These are phyloP conservation scores for Ceryle rudis DNA, from an alignment of 2,797 vertebrate species.

Conservation along the genomic window DNA sequence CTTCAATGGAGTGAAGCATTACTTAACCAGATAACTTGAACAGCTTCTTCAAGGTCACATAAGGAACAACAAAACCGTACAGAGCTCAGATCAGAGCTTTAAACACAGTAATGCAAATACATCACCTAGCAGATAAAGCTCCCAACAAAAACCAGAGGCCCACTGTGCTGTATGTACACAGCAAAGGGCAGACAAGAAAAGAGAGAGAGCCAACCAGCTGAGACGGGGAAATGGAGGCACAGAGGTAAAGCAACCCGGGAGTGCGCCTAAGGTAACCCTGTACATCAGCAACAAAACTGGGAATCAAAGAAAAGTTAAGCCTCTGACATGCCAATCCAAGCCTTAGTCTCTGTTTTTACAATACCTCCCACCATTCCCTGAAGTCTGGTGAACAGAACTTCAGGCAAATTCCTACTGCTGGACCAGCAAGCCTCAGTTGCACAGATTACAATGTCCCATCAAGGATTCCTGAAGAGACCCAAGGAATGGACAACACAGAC, in stretches of 20 bases:
- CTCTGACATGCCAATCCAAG: background rate
- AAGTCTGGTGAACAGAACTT: background rate
- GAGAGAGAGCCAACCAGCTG: background rate
- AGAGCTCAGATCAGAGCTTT: background rate
- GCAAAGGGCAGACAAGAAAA: background rate
- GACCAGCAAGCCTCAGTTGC: background rate
- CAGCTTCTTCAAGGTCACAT: background rate
- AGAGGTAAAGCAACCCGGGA: background rate
- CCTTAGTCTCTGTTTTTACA: background rate
- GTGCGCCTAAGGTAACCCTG: background rate
- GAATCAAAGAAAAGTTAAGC: background rate
- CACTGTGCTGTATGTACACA: background rate
- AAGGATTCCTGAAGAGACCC: background rate
- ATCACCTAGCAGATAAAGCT: background rate
- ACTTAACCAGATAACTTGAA: background rate
- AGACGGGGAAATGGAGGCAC: background rate
- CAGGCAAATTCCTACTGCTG: background rate
- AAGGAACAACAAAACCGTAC: background rate
- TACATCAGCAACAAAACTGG: background rate
- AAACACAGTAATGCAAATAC: background rate
- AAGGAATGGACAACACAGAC: background rate
- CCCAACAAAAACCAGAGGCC: background rate
- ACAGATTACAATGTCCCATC: accelerated
- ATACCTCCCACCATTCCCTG: background rate
- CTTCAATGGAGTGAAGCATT: background rate